phyloP scores from a whole-genome alignment of 2,888 invertebrate genomes.

The Stenodema calcarata region DNA sequence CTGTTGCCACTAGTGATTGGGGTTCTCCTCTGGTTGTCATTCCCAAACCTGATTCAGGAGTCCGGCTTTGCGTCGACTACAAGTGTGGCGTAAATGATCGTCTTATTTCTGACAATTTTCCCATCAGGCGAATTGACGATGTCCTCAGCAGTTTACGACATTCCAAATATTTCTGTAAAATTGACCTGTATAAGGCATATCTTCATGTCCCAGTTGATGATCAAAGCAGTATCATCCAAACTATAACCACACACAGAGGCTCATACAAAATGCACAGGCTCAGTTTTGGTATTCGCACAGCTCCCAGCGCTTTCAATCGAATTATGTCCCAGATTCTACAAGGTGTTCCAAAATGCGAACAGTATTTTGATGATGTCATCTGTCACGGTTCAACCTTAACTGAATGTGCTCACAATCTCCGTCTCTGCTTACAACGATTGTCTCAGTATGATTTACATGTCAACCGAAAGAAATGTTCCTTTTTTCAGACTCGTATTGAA shows the following conservation, averaged over 20 bases:
- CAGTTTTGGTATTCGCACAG: neutral
- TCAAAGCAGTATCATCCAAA: neutral
- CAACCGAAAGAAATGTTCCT: neutral
- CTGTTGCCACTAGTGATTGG: slow-evolving; percentile 50
- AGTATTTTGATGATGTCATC: neutral
- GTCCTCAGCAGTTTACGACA: slow-evolving; percentile 1
- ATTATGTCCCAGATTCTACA: neutral
- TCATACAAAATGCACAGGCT: neutral
- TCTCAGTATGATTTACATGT: neutral
- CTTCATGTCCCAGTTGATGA: neutral
- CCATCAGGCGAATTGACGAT: slow-evolving; percentile 52
- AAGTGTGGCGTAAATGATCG: slow-evolving; percentile 57
- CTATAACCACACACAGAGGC: neutral
- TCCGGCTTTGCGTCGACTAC: slow-evolving; percentile 55
- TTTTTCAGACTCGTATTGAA: slow-evolving; percentile 35
- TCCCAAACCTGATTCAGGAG: neutral
- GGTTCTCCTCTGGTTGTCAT: slow-evolving; percentile 14
- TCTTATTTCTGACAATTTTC: slow-evolving; percentile 55
- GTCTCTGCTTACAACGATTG: neutral
- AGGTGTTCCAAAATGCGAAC: too few species aligned
- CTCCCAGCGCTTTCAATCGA: neutral
- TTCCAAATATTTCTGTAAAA: neutral
- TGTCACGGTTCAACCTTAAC: slow-evolving; percentile 52
- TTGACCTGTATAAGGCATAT: neutral
- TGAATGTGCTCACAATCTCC: slow-evolving; percentile 25